Conservation (phyloP, 2,797 vertebrate genomes). For the Microchirus variegatus region DNA sequence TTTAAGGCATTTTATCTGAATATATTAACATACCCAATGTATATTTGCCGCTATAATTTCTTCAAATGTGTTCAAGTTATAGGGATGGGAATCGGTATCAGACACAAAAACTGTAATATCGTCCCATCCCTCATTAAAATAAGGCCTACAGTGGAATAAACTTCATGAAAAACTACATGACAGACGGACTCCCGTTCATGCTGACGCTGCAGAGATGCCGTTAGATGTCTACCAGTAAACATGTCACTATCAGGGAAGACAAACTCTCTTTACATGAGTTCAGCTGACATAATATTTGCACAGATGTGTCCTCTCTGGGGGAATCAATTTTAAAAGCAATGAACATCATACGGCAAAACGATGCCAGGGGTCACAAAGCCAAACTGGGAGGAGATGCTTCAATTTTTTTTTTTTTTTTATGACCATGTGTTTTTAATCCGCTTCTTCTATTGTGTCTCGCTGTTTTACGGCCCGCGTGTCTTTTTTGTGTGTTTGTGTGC, state of each 20-base stretch:
- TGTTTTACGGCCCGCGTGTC: constrained; percentile 26
- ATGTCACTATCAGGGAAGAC: constrained; percentile 15
- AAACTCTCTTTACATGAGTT: constrained; percentile 25
- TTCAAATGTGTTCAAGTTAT: no score
- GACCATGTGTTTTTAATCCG: constrained; percentile 39
- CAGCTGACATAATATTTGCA: constrained; percentile 57
- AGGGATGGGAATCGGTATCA: no score
- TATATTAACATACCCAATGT: no score
- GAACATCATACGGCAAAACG: constrained; percentile 20
- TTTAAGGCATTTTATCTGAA: no score
- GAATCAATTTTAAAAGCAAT: constrained; percentile 39
- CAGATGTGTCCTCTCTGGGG: constrained; percentile 46
- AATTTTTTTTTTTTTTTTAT: constrained; percentile 5
- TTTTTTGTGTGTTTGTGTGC: constrained; percentile 5
- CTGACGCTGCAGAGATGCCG: no score
- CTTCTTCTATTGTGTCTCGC: constrained; percentile 1
- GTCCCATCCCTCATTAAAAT: no score
- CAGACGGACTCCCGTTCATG: neutral
- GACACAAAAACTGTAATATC: no score
- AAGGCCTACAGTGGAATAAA: neutral
- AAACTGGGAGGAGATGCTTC: constrained; percentile 21
- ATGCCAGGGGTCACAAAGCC: constrained; percentile 22
- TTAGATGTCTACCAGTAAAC: neutral
- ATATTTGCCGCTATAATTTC: no score
- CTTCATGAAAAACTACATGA: neutral